Percentiles rank a stretch among this genome's conserved stretches.
Evolutionary conservation across 1,140 invertebrate species (phyloP).

Genomic region (Coelopa frigida): DNA sequence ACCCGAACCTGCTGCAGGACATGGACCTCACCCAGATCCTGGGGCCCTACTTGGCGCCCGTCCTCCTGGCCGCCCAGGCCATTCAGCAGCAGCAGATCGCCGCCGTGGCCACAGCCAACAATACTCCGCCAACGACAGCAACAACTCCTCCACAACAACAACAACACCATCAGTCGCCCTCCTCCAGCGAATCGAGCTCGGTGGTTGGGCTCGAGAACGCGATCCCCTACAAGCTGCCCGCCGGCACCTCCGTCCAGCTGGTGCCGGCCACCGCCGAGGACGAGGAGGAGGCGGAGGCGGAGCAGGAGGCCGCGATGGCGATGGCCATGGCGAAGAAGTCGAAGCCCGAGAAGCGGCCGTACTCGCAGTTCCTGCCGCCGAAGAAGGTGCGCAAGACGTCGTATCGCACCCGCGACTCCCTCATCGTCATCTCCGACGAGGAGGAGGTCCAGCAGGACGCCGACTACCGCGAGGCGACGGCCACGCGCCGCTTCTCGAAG

Average conservation of each 20-base stretch:
- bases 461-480: background rate
- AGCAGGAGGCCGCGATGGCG: constrained; percentile 16
- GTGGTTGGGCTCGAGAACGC: constrained; percentile 25
- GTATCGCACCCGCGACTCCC: background rate
- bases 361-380: background rate
- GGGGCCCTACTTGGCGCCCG: constrained; percentile 33
- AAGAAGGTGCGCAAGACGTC: constrained; percentile 7
- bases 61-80: constrained; percentile 17
- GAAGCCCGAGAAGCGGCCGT: constrained; percentile 16
- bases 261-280: constrained; percentile 36
- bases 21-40: constrained; percentile 39
- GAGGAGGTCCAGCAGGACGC: background rate
- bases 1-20: constrained; percentile 38
- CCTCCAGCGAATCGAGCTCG: background rate
- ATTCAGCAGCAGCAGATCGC: constrained; percentile 15
- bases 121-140: constrained; percentile 16
- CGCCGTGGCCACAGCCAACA: constrained; percentile 3
- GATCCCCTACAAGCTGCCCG: constrained; percentile 38
- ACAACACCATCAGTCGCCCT: background rate
- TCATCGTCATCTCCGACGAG: constrained; percentile 5
- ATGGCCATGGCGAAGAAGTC: constrained; percentile 31
- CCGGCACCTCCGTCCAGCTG: constrained; percentile 39
- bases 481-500: background rate
- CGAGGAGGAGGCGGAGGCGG: constrained; percentile 16
- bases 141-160: constrained; percentile 8